Evolutionary conservation across 2,113 vertebrate genomes (phyloP).

Genomic region (Cacatua alba): DNA sequence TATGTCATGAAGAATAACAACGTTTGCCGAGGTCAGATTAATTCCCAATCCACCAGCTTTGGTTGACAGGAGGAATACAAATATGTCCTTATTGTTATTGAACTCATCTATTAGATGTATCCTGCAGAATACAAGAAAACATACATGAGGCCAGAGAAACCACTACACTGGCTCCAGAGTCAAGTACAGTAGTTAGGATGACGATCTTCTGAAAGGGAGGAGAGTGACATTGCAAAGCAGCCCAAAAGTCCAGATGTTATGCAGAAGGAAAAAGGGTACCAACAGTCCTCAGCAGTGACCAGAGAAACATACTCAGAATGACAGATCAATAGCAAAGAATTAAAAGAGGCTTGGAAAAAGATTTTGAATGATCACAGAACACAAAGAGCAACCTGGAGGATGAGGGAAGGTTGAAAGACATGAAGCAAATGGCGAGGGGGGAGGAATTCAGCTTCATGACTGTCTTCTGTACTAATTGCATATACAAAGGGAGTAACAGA

Average conservation of each 20-base stretch:
- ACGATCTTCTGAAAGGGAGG: not conserved
- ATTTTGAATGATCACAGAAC: not conserved
- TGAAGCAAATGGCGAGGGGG: fast-evolving
- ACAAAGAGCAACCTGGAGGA: not conserved
- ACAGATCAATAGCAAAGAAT: not conserved
- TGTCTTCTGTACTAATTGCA: not conserved
- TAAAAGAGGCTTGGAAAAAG: not conserved
- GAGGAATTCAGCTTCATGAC: not conserved
- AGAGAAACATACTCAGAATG: not conserved
- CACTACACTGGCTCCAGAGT: not conserved
- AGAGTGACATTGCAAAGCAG: not conserved
- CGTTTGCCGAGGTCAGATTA: conserved; percentile 94
- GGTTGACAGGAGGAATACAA: conserved; percentile 95
- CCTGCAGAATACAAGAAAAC: conserved; percentile 71
- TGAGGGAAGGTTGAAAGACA: not conserved
- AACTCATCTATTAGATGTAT: conserved; percentile 94
- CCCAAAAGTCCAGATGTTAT: not conserved
- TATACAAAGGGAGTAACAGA: not conserved
- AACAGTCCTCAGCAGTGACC: not conserved
- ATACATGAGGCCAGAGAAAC: not conserved
- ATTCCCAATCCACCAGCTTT: conserved; percentile 96
- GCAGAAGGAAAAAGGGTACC: not conserved
- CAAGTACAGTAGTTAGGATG: not conserved
- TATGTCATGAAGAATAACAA: conserved; percentile 98
- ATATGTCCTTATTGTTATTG: conserved; percentile 91